Base-by-base conservation (phyloP, 64 coral and sea anemone species). In the Actinia tenebrosa region DNA sequence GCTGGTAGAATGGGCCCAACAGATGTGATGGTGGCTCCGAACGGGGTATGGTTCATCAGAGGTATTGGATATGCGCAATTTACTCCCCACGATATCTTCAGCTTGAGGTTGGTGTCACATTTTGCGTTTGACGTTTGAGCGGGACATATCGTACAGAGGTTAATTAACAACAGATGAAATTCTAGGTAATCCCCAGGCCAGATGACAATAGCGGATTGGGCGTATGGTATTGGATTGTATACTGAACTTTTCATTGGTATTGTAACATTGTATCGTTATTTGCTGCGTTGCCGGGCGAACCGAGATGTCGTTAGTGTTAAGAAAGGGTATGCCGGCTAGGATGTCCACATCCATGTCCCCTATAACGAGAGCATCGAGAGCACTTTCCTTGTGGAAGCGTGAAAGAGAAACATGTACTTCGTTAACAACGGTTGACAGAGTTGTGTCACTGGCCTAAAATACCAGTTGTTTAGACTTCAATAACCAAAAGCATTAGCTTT, bases 101-200 rank as follows among this genome's bases (percentile, higher is more conserved):
- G 1, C 30, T 37, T 37, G 30, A 37, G 30, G 30, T 37, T 37
- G 30, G 30, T 37, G 30, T 37, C 30, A 37, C 30, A 37, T 37
- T 37, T 37, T 37, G 30, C 30, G 30, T 14, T 45, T 47, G 52
- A 53, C 44, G 54, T 56, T 84, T 63, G 18, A 63, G 60, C 16
- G 80, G 64, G 78, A n/a, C 4, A 45, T 86, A 27, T 89, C 82
- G 15, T 16, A 69, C 17, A 82, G 81, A 10, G 91, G 86, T 15
- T 88, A 82, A 10, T 89, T 64, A 14, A 87, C 87, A 64, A 89
- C 58, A n/a, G 68, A 5, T 93, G 87, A 37, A 89, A 20, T 64
- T 93, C 87, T 53, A 93, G 20, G 83, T 61, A 93, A 3, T 83
- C 56, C 6, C 87, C 87, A 0, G 87, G 91, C 91, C 87, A 93